These are phyloP conservation scores for Spisula subtruncata DNA, from an alignment of 2,888 invertebrate genomes.

Conservation along the genomic window DNA sequence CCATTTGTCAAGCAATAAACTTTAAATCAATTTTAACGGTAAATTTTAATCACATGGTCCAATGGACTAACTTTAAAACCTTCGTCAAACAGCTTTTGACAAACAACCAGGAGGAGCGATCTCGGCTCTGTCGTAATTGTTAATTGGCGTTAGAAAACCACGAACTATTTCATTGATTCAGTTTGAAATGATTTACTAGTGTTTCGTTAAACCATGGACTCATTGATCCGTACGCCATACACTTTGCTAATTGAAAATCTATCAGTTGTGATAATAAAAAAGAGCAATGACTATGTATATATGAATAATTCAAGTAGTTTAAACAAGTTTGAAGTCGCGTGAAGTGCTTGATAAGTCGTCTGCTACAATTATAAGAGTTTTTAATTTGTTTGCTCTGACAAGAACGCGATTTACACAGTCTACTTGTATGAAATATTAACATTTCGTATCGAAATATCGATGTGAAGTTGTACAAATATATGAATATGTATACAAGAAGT, in stretches of 20 bases:
- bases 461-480: neutral
- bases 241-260: neutral
- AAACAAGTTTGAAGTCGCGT: neutral
- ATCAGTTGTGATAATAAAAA: constrained; percentile 18
- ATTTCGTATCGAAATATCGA: neutral
- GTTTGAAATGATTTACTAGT: too few species aligned
- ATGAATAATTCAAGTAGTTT: neutral
- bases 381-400: constrained; percentile 5
- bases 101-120: too few species aligned
- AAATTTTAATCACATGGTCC: too few species aligned
- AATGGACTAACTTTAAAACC: too few species aligned
- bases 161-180: too few species aligned
- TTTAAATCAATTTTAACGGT: too few species aligned
- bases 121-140: too few species aligned
- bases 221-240: neutral
- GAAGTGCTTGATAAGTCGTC: neutral
- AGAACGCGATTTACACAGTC: neutral
- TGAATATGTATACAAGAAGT: neutral
- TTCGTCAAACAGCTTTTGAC: too few species aligned
- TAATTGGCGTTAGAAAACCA: too few species aligned
- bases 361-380: neutral
- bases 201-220: too few species aligned
- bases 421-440: neutral
- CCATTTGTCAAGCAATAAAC: too few species aligned
- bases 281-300: neutral